Evolutionary conservation across 2,113 vertebrate species (phyloP).

Genomic region (Thomomys bottae): DNA sequence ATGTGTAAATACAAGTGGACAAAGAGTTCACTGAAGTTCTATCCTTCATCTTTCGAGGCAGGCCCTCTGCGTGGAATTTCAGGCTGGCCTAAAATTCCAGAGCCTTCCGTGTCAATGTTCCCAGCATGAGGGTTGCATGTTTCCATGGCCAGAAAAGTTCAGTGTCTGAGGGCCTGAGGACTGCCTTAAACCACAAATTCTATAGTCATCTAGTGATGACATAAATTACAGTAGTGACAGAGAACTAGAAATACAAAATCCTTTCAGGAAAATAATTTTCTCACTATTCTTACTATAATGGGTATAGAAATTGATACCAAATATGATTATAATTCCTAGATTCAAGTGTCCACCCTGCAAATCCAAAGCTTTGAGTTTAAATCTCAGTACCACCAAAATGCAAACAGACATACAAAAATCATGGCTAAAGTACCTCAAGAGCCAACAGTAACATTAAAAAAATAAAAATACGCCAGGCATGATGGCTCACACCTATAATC

Average conservation of each 20-base stretch:
- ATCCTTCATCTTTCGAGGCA: background rate
- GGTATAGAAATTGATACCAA: conserved; percentile 7
- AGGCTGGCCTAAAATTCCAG: too few species aligned
- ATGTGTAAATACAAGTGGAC: conserved; percentile 2
- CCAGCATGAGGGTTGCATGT: too few species aligned
- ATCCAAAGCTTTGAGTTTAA: too few species aligned
- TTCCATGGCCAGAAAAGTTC: background rate
- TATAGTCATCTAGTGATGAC: background rate
- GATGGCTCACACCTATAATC: too few species aligned
- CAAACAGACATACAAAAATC: too few species aligned
- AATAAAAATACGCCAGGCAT: too few species aligned
- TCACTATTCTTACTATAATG: background rate
- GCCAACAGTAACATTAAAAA: too few species aligned
- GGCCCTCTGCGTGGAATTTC: too few species aligned
- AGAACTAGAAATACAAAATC: background rate
- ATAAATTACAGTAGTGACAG: background rate
- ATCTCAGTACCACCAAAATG: too few species aligned
- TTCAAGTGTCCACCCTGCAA: background rate
- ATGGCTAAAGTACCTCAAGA: too few species aligned
- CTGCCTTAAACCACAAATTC: conserved; percentile 6
- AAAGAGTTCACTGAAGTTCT: conserved; percentile 7
- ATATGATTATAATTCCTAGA: background rate
- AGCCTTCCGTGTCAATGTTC: too few species aligned
- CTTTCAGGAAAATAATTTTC: conserved; percentile 22
- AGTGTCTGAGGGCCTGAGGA: background rate